A percentile compares a stretch with the other conserved stretches of the same genome.
Evolutionary conservation across 2,113 vertebrate species (phyloP).

Genomic region (Leiothrix lutea): DNA sequence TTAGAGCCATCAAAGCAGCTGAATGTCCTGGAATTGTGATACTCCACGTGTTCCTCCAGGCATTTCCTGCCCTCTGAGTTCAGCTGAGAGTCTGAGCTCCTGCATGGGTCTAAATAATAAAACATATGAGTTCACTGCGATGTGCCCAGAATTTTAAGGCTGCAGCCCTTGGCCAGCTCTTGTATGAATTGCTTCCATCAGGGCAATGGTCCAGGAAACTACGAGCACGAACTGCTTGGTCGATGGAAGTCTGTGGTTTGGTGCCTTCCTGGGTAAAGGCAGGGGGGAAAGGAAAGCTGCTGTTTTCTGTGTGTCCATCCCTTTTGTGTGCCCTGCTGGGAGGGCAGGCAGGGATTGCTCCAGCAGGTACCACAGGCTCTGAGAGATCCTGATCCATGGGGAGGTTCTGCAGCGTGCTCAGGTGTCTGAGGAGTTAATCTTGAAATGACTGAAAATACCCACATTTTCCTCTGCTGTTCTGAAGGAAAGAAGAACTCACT

Average conservation of each 20-base stretch:
- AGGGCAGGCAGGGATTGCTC: not conserved
- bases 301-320: not conserved
- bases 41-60: not conserved
- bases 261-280: not conserved
- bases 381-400: accelerated
- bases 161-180: not conserved
- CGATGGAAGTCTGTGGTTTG: not conserved
- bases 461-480: not conserved
- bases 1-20: not conserved
- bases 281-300: not conserved
- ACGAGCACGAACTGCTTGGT: not conserved
- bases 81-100: not conserved
- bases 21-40: not conserved
- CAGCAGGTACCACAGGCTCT: not conserved
- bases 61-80: not conserved
- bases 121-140: not conserved
- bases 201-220: not conserved
- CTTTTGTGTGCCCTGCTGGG: not conserved
- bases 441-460: not conserved
- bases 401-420: accelerated
- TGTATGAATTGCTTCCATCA: not conserved
- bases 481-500: not conserved
- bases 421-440: not conserved
- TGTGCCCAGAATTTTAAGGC: not conserved
- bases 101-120: not conserved